Percentiles rank a stretch among this genome's conserved stretches.
Conservation (phyloP, 2,797 vertebrate species). For the Paguma larvata region DNA sequence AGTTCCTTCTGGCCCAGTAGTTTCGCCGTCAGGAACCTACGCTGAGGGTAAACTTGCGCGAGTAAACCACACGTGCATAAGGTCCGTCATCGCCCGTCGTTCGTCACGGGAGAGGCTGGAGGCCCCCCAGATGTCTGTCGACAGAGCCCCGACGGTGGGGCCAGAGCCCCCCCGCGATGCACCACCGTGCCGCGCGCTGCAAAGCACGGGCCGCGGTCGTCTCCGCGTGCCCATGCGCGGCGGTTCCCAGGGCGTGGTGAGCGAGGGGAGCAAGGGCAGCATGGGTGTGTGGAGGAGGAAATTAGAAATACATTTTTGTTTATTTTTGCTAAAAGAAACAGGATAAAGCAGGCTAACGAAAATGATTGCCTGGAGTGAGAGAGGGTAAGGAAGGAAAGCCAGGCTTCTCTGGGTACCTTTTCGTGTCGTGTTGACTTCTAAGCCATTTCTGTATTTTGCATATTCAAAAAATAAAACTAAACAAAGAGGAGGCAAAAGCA, state of each 20-base stretch:
- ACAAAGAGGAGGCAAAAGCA: background rate
- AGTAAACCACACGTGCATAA: background rate
- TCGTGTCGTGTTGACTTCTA: background rate
- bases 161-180: background rate
- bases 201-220: background rate
- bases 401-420: background rate
- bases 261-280: background rate
- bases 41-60: constrained; percentile 14
- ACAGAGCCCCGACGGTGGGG: background rate
- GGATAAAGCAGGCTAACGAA: background rate
- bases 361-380: background rate
- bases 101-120: constrained; percentile 13
- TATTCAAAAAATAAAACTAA: constrained; percentile 11
- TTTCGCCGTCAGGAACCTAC: background rate
- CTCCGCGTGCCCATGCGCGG: background rate
- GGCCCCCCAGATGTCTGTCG: background rate
- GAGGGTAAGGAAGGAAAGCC: background rate
- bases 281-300: background rate
- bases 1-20: background rate
- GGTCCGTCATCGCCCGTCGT: constrained; percentile 27
- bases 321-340: constrained; percentile 9
- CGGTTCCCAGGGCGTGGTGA: background rate
- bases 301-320: background rate
- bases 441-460: background rate
- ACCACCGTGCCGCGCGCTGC: background rate